Conservation (phyloP, 2,797 vertebrate genomes). For the Muscicapa comitata region DNA sequence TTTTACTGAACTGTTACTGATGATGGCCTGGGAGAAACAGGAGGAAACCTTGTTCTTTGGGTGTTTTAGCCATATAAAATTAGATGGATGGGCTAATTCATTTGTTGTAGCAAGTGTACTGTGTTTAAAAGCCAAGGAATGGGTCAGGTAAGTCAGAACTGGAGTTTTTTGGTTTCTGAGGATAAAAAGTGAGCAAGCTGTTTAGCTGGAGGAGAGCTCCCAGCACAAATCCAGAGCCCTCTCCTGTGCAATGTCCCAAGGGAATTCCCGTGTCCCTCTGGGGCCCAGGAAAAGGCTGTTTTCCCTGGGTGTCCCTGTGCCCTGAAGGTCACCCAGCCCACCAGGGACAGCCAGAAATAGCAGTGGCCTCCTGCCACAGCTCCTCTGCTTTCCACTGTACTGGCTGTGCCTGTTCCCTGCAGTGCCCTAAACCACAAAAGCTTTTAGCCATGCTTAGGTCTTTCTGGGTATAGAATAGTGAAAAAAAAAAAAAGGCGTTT, state of each 20-base stretch:
- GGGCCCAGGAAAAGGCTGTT: background rate
- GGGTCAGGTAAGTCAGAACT: background rate
- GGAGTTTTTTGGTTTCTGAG: background rate
- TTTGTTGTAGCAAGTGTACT: background rate
- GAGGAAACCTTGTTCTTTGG: background rate
- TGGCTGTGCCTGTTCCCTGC: background rate
- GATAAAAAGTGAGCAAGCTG: background rate
- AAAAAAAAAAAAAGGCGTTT: background rate
- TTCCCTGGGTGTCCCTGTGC: background rate
- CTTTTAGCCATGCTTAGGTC: background rate
- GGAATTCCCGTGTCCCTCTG: background rate
- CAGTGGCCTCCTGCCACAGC: background rate
- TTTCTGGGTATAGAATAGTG: background rate
- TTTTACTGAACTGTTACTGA: background rate
- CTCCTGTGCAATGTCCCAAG: accelerated
- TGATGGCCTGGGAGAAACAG: background rate
- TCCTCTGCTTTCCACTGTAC: background rate
- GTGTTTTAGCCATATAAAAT: background rate
- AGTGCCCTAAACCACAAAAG: background rate
- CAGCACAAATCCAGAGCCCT: background rate
- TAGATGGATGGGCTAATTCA: background rate
- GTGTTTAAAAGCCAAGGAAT: background rate
- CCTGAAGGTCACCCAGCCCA: background rate
- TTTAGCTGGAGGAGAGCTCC: background rate
- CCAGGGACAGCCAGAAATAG: background rate